phyloP scores from a whole-genome alignment of 2,888 invertebrate species.

The Rhopalosiphum nymphaeae region DNA sequence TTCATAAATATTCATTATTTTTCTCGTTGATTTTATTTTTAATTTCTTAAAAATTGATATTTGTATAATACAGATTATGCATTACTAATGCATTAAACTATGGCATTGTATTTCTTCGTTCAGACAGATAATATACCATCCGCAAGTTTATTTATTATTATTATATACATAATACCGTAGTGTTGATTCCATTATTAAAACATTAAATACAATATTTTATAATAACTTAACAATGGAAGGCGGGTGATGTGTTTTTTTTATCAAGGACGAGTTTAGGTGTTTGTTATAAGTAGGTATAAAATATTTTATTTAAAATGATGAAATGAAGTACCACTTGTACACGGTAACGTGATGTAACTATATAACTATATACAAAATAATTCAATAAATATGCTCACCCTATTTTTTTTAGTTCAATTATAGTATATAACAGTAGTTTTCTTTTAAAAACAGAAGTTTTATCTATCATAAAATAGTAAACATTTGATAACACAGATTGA shows the following conservation, averaged over 20 bases:
- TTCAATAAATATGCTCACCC: too few species aligned
- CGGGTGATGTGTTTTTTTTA: neutral
- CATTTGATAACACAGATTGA: too few species aligned
- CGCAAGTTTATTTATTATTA: neutral
- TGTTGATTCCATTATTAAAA: neutral
- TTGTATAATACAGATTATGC: neutral
- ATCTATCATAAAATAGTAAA: too few species aligned
- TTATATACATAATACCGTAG: neutral
- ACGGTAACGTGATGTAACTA: fast-evolving
- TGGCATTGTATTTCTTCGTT: neutral
- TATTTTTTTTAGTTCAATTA: too few species aligned
- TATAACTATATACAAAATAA: too few species aligned
- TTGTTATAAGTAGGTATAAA: neutral
- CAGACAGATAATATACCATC: neutral
- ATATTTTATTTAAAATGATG: neutral
- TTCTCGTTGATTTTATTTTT: neutral
- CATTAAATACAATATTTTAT: neutral
- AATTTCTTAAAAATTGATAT: neutral
- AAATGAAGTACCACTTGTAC: neutral
- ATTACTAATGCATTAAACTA: neutral
- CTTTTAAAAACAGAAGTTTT: too few species aligned
- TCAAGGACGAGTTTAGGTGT: neutral
- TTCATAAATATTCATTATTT: neutral
- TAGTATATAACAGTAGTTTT: too few species aligned
- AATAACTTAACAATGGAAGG: neutral